Base-by-base conservation (phyloP, 53 echinoderm and acorn worm species). In the Echinarachnius parma region DNA sequence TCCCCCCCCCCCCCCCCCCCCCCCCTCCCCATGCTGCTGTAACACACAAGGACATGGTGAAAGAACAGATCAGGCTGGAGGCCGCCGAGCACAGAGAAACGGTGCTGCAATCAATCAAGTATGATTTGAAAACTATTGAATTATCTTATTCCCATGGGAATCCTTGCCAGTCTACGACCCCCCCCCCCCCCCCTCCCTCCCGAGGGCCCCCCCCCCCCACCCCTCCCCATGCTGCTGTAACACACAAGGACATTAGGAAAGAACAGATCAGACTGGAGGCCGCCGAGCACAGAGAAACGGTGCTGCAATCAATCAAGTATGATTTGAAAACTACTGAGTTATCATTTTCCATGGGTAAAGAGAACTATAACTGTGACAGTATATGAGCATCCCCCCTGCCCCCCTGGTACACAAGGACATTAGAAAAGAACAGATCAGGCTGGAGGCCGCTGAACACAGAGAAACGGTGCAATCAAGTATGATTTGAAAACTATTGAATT, bases 401-500 rank as follows among this genome's bases (percentile, higher is more conserved):
- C n/a, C n/a, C n/a, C n/a, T n/a, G n/a, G n/a, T n/a, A n/a, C n/a
- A 98, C 63, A 85, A 82, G 50, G 98, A 98, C 59, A 91, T 96
- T 11, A 79, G 91, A 23, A 88, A 88, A 28, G 98, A 98, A 48
- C 96, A 98, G 78, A 98, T 98, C 36, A 63, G 83, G 34, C 75
- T 98, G 19, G 79, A 98, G 39, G 98, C 98, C 0, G 75, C 82
- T 14, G 91, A 98, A 63, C 85, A 98, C 50, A 78, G 98, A 27
- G 91, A 98, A 35, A 98, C 98, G 0, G 98, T 98, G 4, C 91
- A 3, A 88, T 98, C 61, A 92, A 98, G 98, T 98, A 83, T 88
- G 96, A 75, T n/a, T n/a, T n/a, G n/a, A n/a, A n/a, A n/a, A n/a
- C n/a, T n/a, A n/a, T n/a, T n/a, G n/a, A n/a, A n/a, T n/a, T n/a